Conservation (phyloP, 2,113 vertebrate genomes). For the Myiopsitta monachus region DNA sequence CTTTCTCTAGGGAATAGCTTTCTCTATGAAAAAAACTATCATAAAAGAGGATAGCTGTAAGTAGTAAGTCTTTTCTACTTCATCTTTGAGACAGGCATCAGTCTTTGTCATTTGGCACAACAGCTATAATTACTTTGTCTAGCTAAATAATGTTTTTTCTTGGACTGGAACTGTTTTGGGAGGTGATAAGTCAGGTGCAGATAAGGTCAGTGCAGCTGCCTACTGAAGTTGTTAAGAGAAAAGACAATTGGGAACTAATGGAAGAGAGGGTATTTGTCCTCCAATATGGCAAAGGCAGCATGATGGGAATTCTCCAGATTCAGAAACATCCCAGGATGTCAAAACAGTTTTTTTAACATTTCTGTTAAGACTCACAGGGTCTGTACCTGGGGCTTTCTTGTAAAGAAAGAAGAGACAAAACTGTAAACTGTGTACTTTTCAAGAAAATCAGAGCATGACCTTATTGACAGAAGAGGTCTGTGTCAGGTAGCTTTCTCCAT, state of each 20-base stretch:
- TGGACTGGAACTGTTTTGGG: background rate
- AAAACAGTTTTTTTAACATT: background rate
- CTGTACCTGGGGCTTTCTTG: background rate
- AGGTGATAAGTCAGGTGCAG: background rate
- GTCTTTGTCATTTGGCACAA: background rate
- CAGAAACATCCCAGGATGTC: background rate
- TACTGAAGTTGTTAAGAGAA: background rate
- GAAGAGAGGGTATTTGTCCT: background rate
- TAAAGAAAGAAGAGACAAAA: background rate
- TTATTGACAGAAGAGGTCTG: background rate
- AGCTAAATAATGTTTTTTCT: background rate
- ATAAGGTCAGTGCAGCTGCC: background rate
- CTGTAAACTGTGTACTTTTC: background rate
- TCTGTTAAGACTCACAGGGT: background rate
- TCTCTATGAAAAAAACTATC: background rate
- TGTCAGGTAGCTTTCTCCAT: background rate
- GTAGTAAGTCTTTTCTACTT: background rate
- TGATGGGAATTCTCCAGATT: background rate
- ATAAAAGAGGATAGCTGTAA: background rate
- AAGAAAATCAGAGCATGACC: background rate
- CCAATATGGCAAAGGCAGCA: background rate
- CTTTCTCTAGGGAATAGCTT: background rate
- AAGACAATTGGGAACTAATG: background rate
- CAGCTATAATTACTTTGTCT: background rate
- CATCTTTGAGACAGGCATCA: background rate